Evolutionary conservation across 2,113 vertebrate species (phyloP), one percentile per base, ranked within the genome.

Genomic region (Xiphophorus hellerii): DNA sequence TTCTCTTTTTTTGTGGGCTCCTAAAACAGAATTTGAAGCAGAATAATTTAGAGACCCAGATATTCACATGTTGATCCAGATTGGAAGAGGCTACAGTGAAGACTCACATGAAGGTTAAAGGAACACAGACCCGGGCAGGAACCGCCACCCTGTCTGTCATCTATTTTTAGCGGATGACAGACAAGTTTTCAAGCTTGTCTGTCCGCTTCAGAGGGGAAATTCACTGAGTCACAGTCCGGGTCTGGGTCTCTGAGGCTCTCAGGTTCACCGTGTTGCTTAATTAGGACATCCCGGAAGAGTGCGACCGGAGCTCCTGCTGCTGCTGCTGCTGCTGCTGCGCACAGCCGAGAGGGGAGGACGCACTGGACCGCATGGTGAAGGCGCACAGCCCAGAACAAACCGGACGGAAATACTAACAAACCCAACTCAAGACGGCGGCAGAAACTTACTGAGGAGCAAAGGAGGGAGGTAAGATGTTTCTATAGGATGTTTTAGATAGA

Each of bases 261-360:
- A 84, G 90, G 88, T 94, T 87, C 93, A 82, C 67, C 73, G 84
- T 88, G 76, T 92, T 90, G 82, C 97, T 96, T 95, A 96, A 97
- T 97, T 96, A 94, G 96, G 97, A 95, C 93, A 94, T 95, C 81
- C 95, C 96, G 96, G 96, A 96, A 97, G 95, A 94, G 88, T 25
- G 39, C 29, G 25, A 14, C 84, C 90, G 31, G 89, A 58, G 51
- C 51, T n/a, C 5, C 51, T 58, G 44, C 44, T 48, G 44, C 90
- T 88, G 92, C 90, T 88, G 92, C 84, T 37, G 35, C 15, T 91
- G 79, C 91, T 88, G 92, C 91, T 88, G 92, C 84, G 89, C 87
- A 77, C 76, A 81, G 86, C 92, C 92, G 95, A 94, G 92, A 85
- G 94, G 93, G 77, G 71, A 84, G 91, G 82, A 78, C 63, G 86